Evolutionary conservation across 2,113 vertebrate species (phyloP).

Genomic region (Phyllostomus discolor): DNA sequence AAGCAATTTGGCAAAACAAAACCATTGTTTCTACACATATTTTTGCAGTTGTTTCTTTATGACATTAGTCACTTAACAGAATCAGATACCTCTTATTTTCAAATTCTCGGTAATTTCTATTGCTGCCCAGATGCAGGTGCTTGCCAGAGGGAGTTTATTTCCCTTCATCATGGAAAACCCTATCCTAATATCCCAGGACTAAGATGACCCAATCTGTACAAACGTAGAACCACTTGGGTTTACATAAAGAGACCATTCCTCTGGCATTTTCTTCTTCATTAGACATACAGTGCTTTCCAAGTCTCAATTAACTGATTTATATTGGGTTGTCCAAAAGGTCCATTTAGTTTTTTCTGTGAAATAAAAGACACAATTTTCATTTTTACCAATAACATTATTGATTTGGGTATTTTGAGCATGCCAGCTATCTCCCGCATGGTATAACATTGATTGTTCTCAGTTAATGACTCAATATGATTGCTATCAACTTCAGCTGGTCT

Average conservation of each 20-base stretch:
- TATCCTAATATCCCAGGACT: conserved; percentile 22
- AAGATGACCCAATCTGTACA: conserved; percentile 26
- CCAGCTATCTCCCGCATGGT: too few species aligned
- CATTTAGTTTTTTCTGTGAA: too few species aligned
- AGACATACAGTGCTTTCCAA: not conserved
- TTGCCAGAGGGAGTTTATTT: not conserved
- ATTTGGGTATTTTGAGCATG: too few species aligned
- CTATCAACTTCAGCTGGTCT: too few species aligned
- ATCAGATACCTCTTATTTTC: not conserved
- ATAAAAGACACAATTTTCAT: too few species aligned
- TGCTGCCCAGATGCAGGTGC: not conserved
- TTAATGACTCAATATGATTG: too few species aligned
- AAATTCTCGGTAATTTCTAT: not conserved
- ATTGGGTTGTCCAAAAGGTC: too few species aligned
- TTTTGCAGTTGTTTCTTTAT: not conserved
- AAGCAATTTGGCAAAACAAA: not conserved
- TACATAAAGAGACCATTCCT: conserved; percentile 46
- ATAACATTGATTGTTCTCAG: too few species aligned
- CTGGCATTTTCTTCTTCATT: conserved; percentile 35
- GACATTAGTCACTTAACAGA: not conserved
- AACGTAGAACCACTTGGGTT: not conserved
- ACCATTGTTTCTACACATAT: not conserved
- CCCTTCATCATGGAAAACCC: not conserved
- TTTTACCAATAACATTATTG: too few species aligned
- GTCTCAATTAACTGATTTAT: conserved; percentile 50